phyloP scores from a whole-genome alignment of 2,888 invertebrate genomes.

The Keiferia lycopersicella region DNA sequence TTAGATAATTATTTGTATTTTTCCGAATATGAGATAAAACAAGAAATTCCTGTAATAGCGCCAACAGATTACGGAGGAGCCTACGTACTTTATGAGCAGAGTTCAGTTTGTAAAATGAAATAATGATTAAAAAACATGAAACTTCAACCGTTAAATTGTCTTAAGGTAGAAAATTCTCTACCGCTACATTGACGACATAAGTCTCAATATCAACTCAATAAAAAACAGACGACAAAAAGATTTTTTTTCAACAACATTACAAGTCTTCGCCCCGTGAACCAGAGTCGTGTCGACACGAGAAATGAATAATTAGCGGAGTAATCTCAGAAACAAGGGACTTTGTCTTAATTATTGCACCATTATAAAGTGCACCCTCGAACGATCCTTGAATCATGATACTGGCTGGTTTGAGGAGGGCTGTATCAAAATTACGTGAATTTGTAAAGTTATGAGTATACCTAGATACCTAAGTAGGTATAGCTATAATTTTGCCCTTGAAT shows the following conservation, averaged over 20 bases:
- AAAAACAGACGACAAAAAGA: neutral
- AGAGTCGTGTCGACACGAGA: constrained; percentile 61
- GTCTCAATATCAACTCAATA: neutral
- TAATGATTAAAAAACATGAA: too few relatives aligned
- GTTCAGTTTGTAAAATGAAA: too few relatives aligned
- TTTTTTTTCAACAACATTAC: constrained; percentile 49
- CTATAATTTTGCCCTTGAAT: too few relatives aligned
- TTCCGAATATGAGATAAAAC: too few relatives aligned
- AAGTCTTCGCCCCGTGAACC: constrained; percentile 66
- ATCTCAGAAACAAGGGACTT: constrained; percentile 68
- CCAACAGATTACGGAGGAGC: too few relatives aligned
- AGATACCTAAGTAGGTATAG: neutral
- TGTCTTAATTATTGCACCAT: constrained; percentile 78
- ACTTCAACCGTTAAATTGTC: too few relatives aligned
- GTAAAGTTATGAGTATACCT: neutral
- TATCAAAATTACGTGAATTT: neutral
- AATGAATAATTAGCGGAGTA: constrained; percentile 73
- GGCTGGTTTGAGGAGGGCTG: constrained; percentile 50
- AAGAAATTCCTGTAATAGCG: too few relatives aligned
- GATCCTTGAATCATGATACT: constrained; percentile 62
- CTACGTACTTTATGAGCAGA: too few relatives aligned
- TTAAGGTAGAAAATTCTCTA: too few relatives aligned
- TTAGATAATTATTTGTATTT: too few relatives aligned
- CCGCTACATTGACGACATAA: neutral
- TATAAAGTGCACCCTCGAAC: constrained; percentile 61